Conservation (phyloP, 2,888 invertebrate genomes). For the Rhopalosiphum nymphaeae region DNA sequence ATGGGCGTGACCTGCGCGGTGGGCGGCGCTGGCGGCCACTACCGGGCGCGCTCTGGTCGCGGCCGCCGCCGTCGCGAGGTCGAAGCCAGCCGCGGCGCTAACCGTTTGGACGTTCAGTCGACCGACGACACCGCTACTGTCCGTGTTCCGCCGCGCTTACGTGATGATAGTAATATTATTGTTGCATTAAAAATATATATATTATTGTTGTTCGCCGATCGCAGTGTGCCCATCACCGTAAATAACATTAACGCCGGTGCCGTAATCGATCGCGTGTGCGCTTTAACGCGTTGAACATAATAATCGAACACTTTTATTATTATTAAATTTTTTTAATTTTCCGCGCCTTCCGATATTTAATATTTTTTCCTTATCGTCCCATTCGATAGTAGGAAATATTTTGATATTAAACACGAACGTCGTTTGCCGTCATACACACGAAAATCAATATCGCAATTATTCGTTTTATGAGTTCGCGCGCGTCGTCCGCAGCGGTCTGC, state of each 20-base stretch:
- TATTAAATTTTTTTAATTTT: not conserved
- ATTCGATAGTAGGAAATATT: not conserved
- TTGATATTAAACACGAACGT: not conserved
- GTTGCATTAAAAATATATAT: not conserved
- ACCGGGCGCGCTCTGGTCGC: constrained; percentile 60
- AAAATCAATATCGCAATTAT: not conserved
- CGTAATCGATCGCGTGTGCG: not conserved
- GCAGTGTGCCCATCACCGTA: not conserved
- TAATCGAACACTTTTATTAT: not conserved
- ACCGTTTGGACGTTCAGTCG: constrained; percentile 56
- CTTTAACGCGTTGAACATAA: not conserved
- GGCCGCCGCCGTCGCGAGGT: constrained; percentile 46
- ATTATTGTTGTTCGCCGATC: not conserved
- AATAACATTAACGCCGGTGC: not conserved
- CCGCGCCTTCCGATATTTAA: not conserved
- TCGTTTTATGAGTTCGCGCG: not conserved
- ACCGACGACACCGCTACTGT: constrained; percentile 57
- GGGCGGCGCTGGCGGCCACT: constrained; percentile 45
- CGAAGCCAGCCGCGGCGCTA: constrained; percentile 28
- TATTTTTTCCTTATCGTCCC: not conserved
- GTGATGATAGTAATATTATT: not conserved
- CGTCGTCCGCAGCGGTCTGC: not conserved
- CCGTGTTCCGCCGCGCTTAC: constrained; percentile 27
- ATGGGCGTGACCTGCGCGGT: constrained; percentile 42
- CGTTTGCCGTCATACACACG: not conserved